Evolutionary conservation across 2,888 invertebrate species (phyloP), one percentile per base, ranked within the genome.

Genomic region (Drosophila peninsularis): DNA sequence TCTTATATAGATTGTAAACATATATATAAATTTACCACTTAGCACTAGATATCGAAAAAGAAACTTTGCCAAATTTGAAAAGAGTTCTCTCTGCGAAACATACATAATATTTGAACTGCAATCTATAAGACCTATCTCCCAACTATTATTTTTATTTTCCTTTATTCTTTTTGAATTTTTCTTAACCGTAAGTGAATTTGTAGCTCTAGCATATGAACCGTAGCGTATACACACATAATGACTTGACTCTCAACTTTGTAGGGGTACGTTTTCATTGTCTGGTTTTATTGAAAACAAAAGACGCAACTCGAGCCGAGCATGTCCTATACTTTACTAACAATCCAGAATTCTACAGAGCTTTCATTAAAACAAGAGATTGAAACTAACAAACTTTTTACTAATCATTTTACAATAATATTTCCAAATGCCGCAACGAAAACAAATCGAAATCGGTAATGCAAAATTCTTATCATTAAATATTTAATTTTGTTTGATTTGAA

Each of bases 251-350:
- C 41, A 57, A 57, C 49, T 71, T 45, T 71, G 70, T 69, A 80
- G 79, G 82, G 66, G 66, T 78, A 76, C 71, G 74, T 71, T 67
- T 78, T 68, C 57, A 81, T 86, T 92, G 92, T 92, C 92, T 91
- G 92, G 92, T 92, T 92, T 92, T 92, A 92, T 92, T 90, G 85
- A 90, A 88, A 82, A 82, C 78, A 78, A 87, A 89, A 24, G n/a
- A n/a, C n/a, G n/a, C n/a, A 14, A 37, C 9, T 17, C 80, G 85
- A 87, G 80, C 49, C 92, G 92, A 92, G 92, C 92, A 92, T 92
- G 92, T 81, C 82, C 82, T 63, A 3, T 36, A 10, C 6, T 21
- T 32, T n/a, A 72, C 69, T 76, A 78, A 76, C 58, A 37, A 37
- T 50, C 53, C 50, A 55, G 21, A 56, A 27, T n/a, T 34, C 34